Base-by-base conservation (phyloP, 1,140 invertebrate species). In the Heliconius hermathena region DNA sequence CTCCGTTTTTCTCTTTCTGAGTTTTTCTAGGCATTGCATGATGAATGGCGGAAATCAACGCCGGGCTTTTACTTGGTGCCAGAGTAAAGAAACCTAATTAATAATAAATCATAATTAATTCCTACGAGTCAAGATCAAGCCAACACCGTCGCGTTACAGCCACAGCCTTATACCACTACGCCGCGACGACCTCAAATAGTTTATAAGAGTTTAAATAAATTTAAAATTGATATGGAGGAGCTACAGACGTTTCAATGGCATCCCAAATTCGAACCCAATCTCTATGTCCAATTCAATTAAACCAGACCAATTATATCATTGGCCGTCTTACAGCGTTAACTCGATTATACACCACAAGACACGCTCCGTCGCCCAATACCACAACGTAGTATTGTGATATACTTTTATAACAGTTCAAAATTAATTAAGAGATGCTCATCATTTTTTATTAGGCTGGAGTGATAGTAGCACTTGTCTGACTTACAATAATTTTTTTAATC, bases 281-380 rank as follows among this genome's bases (percentile, higher is more conserved):
- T 88, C 82, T 88, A 87, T 87, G 89, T 89, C 89, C 72, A 86
- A 89, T 93, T 87, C 80, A 88, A 90, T 93, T 90, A 89, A 91
- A 91, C 89, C 87, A 93, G 89, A 90, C 91, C 89, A 92, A 91
- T 93, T 92, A 91, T 93, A 93, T 93, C 90, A 93, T 88, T 92
- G 84, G 83, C 79, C 84, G 85, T 85, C 85, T 86, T 85, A 86
- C 85, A 82, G 81, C 80, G 80, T 83, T 93, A 91, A 94, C 90
- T 94, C 88, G 85, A 93, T 93, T 90, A 91, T 80, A 60, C 70
- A 84, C 86, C 82, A 79, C 84, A 81, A 73, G 82, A 79, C 81
- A 87, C 85, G 88, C 85, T 89, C 80, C 80, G 60, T 54, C 83
- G 84, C 83, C 81, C 81, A 85, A 82, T 79, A 82, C 82, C 81